phyloP scores from a whole-genome alignment of 1,140 invertebrate genomes.

The Megalonaias nervosa region DNA sequence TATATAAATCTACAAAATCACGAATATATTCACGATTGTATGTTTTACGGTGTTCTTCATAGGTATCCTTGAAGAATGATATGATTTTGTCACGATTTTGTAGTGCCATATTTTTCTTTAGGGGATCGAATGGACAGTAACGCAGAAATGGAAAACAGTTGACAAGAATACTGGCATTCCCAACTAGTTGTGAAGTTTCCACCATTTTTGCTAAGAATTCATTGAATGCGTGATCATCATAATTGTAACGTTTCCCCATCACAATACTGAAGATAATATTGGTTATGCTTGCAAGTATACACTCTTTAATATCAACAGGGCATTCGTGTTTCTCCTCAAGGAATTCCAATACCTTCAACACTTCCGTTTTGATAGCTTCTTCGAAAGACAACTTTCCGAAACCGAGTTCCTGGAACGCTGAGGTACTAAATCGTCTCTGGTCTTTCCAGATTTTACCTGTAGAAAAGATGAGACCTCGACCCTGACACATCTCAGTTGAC shows the following conservation, averaged over 20 bases:
- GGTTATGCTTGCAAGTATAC: neutral
- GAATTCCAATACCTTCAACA: too few relatives aligned
- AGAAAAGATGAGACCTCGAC: neutral
- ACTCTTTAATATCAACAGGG: neutral
- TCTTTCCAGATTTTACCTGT: constrained; percentile 1
- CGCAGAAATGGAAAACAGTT: neutral
- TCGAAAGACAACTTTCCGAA: neutral
- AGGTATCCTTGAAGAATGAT: neutral
- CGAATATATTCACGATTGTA: neutral
- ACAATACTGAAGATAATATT: neutral
- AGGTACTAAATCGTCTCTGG: constrained; percentile 1
- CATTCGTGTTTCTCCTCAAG: neutral
- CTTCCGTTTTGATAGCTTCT: neutral
- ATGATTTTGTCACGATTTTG: neutral
- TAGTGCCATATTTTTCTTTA: neutral
- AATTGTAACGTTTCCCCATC: neutral
- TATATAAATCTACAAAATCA: constrained; percentile 3
- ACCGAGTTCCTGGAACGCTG: neutral
- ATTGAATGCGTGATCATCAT: neutral
- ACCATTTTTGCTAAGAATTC: neutral
- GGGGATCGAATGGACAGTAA: neutral
- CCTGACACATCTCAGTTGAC: neutral
- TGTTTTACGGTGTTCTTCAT: neutral
- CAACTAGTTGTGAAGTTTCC: neutral
- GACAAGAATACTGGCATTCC: neutral